Evolutionary conservation across 2,797 vertebrate genomes (phyloP).

Genomic region (Steatocranus sp.): DNA sequence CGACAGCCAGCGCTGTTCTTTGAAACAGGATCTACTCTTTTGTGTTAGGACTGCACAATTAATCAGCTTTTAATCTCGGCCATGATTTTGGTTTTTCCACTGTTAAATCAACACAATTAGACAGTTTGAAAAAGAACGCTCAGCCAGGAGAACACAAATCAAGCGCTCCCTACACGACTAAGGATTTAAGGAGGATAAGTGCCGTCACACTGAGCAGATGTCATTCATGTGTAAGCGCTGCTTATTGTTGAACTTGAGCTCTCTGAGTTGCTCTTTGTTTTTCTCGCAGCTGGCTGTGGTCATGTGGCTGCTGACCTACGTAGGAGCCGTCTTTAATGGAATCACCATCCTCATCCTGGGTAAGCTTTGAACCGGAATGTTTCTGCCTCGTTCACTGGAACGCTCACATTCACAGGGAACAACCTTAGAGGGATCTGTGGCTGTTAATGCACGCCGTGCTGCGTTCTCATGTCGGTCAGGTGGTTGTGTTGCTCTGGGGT

Average conservation of each 20-base stretch:
- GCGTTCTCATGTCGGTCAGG: background rate
- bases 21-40: background rate
- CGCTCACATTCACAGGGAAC: background rate
- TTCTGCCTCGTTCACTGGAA: background rate
- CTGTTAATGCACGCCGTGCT: fast-evolving
- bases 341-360: constrained; percentile 92
- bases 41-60: background rate
- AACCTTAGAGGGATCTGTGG: background rate
- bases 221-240: background rate
- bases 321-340: constrained; percentile 90
- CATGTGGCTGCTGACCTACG: constrained; percentile 93
- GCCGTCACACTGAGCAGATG: background rate
- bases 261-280: background rate
- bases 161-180: background rate
- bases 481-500: background rate
- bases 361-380: constrained; percentile 52
- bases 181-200: background rate
- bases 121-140: fast-evolving
- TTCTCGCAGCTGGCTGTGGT: constrained; percentile 82
- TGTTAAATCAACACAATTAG: background rate
- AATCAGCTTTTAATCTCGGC: background rate
- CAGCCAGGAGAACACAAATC: background rate
- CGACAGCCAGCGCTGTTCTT: background rate
- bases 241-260: background rate
- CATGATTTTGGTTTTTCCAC: background rate